Conservation (phyloP, 2,888 invertebrate species). For the Phaonia tiefii region DNA sequence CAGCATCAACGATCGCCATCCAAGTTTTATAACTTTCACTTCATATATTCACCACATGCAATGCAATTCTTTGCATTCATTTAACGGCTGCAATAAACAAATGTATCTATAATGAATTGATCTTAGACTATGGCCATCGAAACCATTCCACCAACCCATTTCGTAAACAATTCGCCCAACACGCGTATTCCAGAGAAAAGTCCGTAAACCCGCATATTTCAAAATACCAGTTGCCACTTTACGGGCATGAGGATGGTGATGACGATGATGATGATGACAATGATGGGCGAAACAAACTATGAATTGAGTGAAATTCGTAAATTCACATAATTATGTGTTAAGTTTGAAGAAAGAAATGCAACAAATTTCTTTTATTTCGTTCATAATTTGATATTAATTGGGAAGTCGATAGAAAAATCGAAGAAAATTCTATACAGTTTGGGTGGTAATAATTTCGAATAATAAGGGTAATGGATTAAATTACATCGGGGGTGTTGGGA, state of each 20-base stretch:
- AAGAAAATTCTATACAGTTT: not conserved
- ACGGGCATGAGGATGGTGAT: not conserved
- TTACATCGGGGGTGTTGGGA: slow-evolving; percentile 14
- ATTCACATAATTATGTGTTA: slow-evolving; percentile 42
- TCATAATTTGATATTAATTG: slow-evolving; percentile 61
- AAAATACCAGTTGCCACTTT: slow-evolving; percentile 11
- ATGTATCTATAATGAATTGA: slow-evolving; percentile 37
- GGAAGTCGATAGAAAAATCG: not conserved
- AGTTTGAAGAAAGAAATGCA: slow-evolving; percentile 49
- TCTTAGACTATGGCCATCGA: too few relatives aligned
- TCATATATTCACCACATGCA: not conserved
- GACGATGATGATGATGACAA: too few relatives aligned
- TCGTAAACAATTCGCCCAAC: slow-evolving; percentile 14
- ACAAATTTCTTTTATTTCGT: slow-evolving; percentile 44
- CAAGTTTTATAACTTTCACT: slow-evolving; percentile 2
- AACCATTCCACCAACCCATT: too few relatives aligned
- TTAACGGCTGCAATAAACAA: too few relatives aligned
- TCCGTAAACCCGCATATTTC: slow-evolving; percentile 53
- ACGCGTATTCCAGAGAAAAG: too few relatives aligned
- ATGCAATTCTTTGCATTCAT: slow-evolving; percentile 54
- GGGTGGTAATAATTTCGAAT: not conserved
- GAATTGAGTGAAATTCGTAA: slow-evolving; percentile 41
- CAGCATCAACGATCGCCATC: slow-evolving; percentile 14
- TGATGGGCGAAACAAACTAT: too few relatives aligned
- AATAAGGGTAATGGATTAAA: slow-evolving; percentile 52